Percentiles rank a stretch among this genome's conserved stretches.
These are phyloP conservation scores for Sipha maydis DNA, from an alignment of 2,888 invertebrate genomes.

Conservation along the genomic window DNA sequence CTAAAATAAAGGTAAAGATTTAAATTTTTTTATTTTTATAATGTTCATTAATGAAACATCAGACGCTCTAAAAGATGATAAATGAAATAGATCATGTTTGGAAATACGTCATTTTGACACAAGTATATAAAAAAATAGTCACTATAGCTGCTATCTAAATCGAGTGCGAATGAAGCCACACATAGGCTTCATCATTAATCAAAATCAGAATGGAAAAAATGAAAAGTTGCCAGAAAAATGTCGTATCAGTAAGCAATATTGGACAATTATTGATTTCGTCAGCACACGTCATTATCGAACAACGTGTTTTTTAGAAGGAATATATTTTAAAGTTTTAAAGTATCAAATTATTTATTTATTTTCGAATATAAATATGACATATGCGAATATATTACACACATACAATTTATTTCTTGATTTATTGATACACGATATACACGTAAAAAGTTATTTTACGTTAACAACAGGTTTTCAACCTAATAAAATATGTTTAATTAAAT, in stretches of 20 bases:
- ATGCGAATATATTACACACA: neutral
- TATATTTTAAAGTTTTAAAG: neutral
- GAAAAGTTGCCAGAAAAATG: conserved; percentile 24
- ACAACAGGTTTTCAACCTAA: neutral
- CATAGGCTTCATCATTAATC: conserved; percentile 13
- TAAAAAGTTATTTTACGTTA: neutral
- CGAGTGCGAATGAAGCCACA: conserved; percentile 15
- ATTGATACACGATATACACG: neutral
- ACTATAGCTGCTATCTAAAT: conserved; percentile 20
- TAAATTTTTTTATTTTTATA: neutral
- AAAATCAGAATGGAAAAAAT: conserved; percentile 3
- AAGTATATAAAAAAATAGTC: conserved; percentile 2
- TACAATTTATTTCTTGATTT: neutral
- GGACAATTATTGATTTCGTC: conserved; percentile 29
- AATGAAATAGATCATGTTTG: conserved; percentile 27
- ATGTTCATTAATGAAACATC: neutral
- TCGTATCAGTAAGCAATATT: conserved; percentile 1
- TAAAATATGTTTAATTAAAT: too few relatives aligned
- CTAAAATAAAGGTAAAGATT: neutral
- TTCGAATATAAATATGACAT: neutral
- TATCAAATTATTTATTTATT: neutral
- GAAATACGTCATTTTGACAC: neutral
- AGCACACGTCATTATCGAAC: neutral
- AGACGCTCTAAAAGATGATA: conserved; percentile 15
- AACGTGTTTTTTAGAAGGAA: neutral